Evolutionary conservation across 1,140 invertebrate genomes (phyloP).

Genomic region (Antheraea mylitta): DNA sequence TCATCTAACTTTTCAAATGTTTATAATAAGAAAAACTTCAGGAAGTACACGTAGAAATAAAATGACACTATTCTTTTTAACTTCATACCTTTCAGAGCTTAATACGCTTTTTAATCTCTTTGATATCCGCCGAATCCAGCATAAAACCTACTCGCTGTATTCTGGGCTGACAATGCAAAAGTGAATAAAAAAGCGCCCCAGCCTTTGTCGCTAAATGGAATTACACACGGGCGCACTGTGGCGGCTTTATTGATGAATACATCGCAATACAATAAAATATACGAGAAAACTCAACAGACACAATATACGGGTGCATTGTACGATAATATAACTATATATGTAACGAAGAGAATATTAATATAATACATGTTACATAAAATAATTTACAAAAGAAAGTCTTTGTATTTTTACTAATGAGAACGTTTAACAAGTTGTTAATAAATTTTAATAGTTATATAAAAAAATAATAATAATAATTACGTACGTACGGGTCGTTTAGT

Average conservation of each 20-base stretch:
- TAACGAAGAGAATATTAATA: not conserved
- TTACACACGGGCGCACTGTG: not conserved
- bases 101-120: not conserved
- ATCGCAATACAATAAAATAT: not conserved
- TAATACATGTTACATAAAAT: not conserved
- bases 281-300: not conserved
- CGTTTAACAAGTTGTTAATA: too few relatives aligned
- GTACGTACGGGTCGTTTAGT: too few relatives aligned
- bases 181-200: not conserved
- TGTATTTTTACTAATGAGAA: too few relatives aligned
- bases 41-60: too few relatives aligned
- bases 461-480: too few relatives aligned
- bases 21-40: too few relatives aligned
- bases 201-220: constrained; percentile 1
- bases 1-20: too few relatives aligned
- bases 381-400: too few relatives aligned
- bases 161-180: not conserved
- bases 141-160: not conserved
- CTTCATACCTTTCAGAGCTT: too few relatives aligned
- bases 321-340: not conserved
- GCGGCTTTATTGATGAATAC: not conserved
- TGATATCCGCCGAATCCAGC: not conserved
- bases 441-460: too few relatives aligned
- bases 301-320: not conserved
- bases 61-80: too few relatives aligned